Conservation (phyloP, 2,113 vertebrate genomes). For the Loxodonta africana region DNA sequence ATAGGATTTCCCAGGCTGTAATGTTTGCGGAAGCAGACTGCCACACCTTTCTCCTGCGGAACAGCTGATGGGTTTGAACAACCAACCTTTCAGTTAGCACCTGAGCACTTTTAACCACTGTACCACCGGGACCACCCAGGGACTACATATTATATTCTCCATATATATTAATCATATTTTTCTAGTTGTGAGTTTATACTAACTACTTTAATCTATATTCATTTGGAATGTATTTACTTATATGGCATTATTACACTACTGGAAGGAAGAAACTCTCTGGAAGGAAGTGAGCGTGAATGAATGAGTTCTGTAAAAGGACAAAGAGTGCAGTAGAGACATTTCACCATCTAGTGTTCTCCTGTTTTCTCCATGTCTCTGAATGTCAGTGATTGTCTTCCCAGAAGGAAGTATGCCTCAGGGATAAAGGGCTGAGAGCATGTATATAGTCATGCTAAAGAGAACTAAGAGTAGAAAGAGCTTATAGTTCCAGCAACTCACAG, state of each 20-base stretch:
- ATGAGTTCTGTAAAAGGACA: not conserved
- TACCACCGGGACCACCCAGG: not conserved
- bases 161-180: not conserved
- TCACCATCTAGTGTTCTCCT: not conserved
- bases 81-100: not conserved
- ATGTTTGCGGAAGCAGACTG: not conserved
- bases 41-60: not conserved
- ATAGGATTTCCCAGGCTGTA: not conserved
- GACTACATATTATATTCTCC: not conserved
- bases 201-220: not conserved
- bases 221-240: not conserved
- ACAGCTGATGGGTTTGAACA: not conserved
- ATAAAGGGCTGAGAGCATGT: not conserved
- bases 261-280: not conserved
- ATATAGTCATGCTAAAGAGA: not conserved
- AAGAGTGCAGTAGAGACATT: not conserved
- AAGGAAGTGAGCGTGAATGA: not conserved
- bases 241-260: not conserved
- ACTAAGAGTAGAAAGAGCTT: not conserved
- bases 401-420: not conserved
- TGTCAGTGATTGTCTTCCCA: not conserved
- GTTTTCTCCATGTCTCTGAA: not conserved
- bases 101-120: not conserved
- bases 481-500: accelerated
- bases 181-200: not conserved